These are phyloP conservation scores for Dascillus cervinus DNA, from an alignment of 2,888 invertebrate species.

Conservation along the genomic window DNA sequence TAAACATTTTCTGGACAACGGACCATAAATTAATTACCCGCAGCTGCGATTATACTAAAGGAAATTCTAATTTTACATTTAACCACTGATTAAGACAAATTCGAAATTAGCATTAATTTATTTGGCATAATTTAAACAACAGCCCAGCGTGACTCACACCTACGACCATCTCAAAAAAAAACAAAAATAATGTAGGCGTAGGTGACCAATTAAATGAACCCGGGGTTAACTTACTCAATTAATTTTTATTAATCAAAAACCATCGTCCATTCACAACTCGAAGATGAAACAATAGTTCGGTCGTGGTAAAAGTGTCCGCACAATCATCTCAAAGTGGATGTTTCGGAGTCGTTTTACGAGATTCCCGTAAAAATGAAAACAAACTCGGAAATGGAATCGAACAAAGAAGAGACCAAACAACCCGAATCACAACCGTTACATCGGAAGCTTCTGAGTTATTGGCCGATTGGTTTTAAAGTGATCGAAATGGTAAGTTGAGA, in stretches of 20 bases:
- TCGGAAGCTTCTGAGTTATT: constrained; percentile 45
- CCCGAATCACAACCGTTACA: constrained; percentile 36
- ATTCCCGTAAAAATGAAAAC: constrained; percentile 47
- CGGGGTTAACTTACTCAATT: constrained; percentile 16
- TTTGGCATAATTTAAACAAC: too few relatives aligned
- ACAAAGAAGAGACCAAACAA: constrained; percentile 44
- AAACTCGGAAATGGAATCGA: constrained; percentile 52
- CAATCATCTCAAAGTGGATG: constrained; percentile 28
- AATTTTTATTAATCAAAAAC: constrained; percentile 11
- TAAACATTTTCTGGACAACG: too few relatives aligned
- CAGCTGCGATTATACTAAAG: constrained; percentile 4
- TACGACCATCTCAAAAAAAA: too few relatives aligned
- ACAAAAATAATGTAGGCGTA: constrained; percentile 13
- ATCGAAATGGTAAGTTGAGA: constrained; percentile 52
- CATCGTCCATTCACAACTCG: neutral
- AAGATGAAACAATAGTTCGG: too few relatives aligned
- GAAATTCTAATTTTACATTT: too few relatives aligned
- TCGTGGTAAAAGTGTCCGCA: neutral
- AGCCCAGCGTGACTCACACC: too few relatives aligned
- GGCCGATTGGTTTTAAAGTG: constrained; percentile 53
- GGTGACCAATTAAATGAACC: constrained; percentile 14
- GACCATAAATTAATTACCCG: constrained; percentile 14
- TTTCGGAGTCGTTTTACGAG: constrained; percentile 31
- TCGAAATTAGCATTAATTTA: too few relatives aligned
- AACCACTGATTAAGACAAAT: too few relatives aligned